Conservation (phyloP, 2,113 vertebrate species). For the Plestiodon gilberti region DNA sequence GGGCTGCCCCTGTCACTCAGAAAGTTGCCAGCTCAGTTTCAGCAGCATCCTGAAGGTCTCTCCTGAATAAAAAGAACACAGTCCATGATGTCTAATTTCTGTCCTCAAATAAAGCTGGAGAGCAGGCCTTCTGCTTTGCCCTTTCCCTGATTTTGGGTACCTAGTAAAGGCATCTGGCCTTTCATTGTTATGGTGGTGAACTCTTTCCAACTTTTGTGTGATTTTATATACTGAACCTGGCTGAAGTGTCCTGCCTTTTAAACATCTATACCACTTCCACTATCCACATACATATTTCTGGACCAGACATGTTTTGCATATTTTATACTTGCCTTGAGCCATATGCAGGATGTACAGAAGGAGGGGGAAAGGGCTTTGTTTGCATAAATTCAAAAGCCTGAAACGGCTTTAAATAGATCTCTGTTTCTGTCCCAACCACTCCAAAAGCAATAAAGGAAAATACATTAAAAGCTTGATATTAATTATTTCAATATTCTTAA, state of each 20-base stretch:
- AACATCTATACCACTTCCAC: not conserved
- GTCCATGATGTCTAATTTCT: not conserved
- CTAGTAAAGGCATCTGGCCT: not conserved
- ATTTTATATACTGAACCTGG: not conserved
- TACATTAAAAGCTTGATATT: constrained; percentile 30
- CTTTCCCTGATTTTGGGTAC: not conserved
- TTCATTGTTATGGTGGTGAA: not conserved
- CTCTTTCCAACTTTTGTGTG: not conserved
- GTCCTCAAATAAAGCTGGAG: not conserved
- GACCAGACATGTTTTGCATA: constrained; percentile 11
- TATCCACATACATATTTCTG: not conserved
- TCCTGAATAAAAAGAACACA: not conserved
- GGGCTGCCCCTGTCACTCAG: not conserved
- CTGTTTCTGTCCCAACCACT: not conserved
- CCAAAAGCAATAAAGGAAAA: constrained; percentile 14
- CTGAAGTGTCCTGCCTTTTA: not conserved
- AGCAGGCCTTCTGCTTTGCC: not conserved
- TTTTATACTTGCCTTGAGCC: constrained; percentile 18
- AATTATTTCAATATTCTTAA: constrained; percentile 44
- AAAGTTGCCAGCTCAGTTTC: not conserved
- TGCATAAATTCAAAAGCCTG: not conserved
- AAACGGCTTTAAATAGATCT: constrained; percentile 14
- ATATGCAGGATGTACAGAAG: not conserved
- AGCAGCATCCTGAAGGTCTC: not conserved
- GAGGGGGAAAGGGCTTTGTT: not conserved